These are phyloP conservation scores for Pogonomyrmex californicus DNA, from an alignment of 1,140 invertebrate genomes.

Conservation along the genomic window DNA sequence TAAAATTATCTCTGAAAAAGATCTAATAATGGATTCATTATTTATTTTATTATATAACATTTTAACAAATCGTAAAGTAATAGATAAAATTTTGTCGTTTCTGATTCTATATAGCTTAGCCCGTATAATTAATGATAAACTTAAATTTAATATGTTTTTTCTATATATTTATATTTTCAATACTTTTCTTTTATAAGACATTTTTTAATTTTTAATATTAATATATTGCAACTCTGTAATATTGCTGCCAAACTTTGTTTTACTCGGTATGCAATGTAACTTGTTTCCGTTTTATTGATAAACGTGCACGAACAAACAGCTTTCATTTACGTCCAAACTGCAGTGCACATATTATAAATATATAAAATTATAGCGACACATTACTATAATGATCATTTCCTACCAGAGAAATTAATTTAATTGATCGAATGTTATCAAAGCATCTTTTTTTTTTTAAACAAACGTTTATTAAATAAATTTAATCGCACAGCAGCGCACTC, in stretches of 20 bases:
- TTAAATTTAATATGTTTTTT: background rate
- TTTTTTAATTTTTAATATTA: constrained; percentile 24
- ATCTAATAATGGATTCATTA: background rate
- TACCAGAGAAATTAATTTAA: constrained; percentile 49
- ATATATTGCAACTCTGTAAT: background rate
- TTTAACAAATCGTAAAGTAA: background rate
- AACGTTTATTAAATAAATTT: constrained; percentile 42
- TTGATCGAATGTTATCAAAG: constrained; percentile 30
- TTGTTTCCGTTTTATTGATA: constrained; percentile 21
- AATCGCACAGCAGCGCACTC: background rate
- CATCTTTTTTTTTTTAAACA: constrained; percentile 43
- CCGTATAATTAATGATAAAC: background rate
- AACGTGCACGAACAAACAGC: background rate
- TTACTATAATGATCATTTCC: constrained; percentile 33
- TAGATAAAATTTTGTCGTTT: background rate
- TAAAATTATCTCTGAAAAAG: background rate
- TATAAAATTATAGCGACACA: background rate
- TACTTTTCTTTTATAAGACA: background rate
- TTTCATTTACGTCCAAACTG: background rate
- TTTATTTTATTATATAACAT: background rate
- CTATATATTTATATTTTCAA: background rate
- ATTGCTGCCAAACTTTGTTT: background rate
- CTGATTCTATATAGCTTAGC: background rate
- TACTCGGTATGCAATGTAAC: background rate
- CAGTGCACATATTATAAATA: background rate